Base-by-base conservation (phyloP, 2,888 invertebrate species). In the Uropetala carovei region DNA sequence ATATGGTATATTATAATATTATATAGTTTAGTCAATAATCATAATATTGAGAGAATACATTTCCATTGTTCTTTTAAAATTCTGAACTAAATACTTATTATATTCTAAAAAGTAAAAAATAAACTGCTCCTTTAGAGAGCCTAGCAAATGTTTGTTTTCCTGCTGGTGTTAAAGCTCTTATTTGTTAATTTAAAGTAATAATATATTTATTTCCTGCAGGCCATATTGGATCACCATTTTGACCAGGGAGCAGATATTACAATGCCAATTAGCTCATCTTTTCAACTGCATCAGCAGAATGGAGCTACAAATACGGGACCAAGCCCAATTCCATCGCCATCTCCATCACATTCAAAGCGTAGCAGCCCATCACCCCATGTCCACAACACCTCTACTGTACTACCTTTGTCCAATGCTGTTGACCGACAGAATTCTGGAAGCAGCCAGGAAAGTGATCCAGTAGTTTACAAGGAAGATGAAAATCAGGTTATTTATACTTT, bases 171-270 rank as follows among this genome's bases (percentile, higher is more conserved):
- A 22, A 27, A n/a, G 81, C n/a, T 81, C 22, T n/a, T 75, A 11
- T 81, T 18, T 18, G 81, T 22, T 13, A 18, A 81, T 22, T 81
- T 81, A n/a, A 14, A 3, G 64, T 7, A 7, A 64, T 14, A 18
- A 64, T 14, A 18, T 5, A 84, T 57, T 22, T 0, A 11, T 85
- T 83, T n/a, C 43, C 30, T 92, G 27, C 92, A 93, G 93, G 93
- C 93, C 22, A 92, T 93, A 56, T 82, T 93, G 85, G 93, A 93
- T n/a, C 93, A 92, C 59, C 93, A 93, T 84, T 93, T 93, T 92
- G 93, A 93, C 30, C 86, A 85, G n/a, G 91, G 18, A 9, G 14
- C 82, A 8, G 91, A 92, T 22, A 84, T 64, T 30, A n/a, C 81
- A 22, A 75, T 75, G 75, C 75, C 75, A 27, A 30, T 86, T 59